A percentile compares a stretch with the other conserved stretches of the same genome.
phyloP scores from a whole-genome alignment of 2,113 vertebrate species.

The Oncorhynchus masou region DNA sequence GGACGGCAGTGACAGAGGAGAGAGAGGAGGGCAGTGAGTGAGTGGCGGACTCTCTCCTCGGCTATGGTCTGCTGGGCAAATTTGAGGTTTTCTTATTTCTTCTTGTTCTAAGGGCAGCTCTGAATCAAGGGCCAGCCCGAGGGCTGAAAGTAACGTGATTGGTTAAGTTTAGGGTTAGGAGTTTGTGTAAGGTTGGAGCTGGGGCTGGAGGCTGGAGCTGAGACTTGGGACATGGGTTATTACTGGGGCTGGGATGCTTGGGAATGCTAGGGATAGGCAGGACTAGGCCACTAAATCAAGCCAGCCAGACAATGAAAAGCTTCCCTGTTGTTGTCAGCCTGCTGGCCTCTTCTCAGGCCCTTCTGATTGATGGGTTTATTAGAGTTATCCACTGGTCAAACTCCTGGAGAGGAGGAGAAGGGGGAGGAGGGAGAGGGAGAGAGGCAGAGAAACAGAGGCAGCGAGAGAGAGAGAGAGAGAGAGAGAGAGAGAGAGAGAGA shows the following conservation, averaged over 20 bases:
- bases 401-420: constrained; percentile 27
- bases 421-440: neutral
- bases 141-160: no score
- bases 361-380: constrained; percentile 58
- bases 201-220: neutral
- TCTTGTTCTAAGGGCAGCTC: no score
- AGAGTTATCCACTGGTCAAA: constrained; percentile 40
- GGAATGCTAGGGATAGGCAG: neutral
- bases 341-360: constrained; percentile 21
- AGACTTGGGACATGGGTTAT: neutral
- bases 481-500: no score
- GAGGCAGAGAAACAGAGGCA: neutral
- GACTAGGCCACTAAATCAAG: neutral
- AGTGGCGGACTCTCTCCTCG: no score
- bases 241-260: neutral
- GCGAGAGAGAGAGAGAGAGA: constrained; percentile 4
- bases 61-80: no score
- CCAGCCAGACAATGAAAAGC: constrained; percentile 5
- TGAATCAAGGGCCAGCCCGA: no score
- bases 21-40: no score
- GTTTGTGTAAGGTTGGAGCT: neutral
- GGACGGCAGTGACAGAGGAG: no score
- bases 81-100: no score
- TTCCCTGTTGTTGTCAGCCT: constrained; percentile 32
- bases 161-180: no score